Percentiles rank a stretch among this genome's conserved stretches.
Conservation (phyloP, 2,797 vertebrate species). For the Gallirallus australis region DNA sequence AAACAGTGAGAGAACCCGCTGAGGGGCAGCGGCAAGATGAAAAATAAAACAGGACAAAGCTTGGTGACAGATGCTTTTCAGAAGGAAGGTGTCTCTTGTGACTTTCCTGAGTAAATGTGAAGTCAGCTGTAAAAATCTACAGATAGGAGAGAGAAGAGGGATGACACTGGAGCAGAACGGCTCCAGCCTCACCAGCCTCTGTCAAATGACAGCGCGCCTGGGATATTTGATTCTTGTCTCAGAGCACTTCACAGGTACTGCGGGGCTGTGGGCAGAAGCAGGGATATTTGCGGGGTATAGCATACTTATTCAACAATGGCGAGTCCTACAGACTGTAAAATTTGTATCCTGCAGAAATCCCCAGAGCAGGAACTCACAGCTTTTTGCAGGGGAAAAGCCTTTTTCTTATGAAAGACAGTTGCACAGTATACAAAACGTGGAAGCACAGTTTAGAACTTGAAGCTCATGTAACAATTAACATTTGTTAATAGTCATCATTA, state of each 20-base stretch:
- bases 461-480: neutral
- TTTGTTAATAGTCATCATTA: neutral
- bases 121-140: neutral
- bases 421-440: neutral
- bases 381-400: neutral
- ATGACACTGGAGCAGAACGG: neutral
- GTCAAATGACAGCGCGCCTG: neutral
- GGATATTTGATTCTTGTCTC: neutral
- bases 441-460: neutral
- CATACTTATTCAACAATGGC: neutral
- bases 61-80: neutral
- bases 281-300: neutral
- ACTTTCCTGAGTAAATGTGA: neutral
- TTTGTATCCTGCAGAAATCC: neutral
- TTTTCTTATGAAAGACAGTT: neutral
- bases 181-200: neutral
- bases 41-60: neutral
- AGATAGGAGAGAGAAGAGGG: neutral
- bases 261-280: neutral
- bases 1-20: neutral
- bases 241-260: neutral
- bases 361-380: neutral
- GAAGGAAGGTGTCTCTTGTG: neutral
- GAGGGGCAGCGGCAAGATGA: accelerated
- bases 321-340: neutral